Evolutionary conservation across 92 coral and sea anemone genomes (phyloP).

Genomic region (Porites cylindrica): DNA sequence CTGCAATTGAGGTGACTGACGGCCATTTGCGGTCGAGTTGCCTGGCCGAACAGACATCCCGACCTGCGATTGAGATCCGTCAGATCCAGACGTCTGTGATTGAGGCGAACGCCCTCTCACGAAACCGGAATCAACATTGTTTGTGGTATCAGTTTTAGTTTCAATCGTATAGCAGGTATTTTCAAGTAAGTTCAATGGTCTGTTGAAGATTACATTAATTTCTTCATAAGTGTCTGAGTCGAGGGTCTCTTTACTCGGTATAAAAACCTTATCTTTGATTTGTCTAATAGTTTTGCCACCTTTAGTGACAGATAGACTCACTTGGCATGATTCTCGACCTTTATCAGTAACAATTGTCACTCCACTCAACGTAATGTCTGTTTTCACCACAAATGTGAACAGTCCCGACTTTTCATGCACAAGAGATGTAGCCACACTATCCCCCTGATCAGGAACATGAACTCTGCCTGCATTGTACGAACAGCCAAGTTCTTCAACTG

Average conservation of each 20-base stretch:
- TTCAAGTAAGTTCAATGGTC: neutral
- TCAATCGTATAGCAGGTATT: neutral
- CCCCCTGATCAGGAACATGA: too few species aligned
- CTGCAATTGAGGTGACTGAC: too few species aligned
- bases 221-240: too few species aligned
- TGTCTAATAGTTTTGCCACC: neutral
- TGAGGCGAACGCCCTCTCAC: too few species aligned
- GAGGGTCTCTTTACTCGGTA: too few species aligned
- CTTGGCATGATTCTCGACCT: neutral
- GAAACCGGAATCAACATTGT: neutral
- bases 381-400: neutral
- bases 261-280: too few species aligned
- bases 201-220: neutral
- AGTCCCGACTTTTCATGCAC: neutral
- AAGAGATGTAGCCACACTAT: too few species aligned
- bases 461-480: neutral
- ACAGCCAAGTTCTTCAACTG: too few species aligned
- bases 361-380: neutral
- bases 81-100: too few species aligned
- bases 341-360: neutral
- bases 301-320: neutral
- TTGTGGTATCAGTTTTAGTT: neutral
- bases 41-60: too few species aligned
- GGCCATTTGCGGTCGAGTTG: too few species aligned
- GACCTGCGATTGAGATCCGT: too few species aligned